These are phyloP conservation scores for Mormyrops attenuatus DNA, from an alignment of 2,797 vertebrate genomes.

Conservation along the genomic window DNA sequence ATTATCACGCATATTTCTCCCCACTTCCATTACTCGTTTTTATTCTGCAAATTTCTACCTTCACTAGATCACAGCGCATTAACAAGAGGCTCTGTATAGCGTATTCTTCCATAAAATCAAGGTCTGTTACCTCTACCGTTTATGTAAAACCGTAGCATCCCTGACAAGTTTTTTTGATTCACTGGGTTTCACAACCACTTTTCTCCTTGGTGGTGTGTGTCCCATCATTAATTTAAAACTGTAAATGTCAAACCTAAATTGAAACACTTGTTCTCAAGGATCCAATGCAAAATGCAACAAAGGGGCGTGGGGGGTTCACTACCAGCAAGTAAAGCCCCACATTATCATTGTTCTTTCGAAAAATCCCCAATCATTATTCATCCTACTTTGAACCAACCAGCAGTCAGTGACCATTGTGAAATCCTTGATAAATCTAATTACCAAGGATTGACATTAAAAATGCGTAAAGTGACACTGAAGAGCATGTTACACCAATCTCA, in stretches of 20 bases:
- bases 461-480: slow-evolving; percentile 13
- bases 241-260: slow-evolving; percentile 1
- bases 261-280: background rate
- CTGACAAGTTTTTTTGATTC: background rate
- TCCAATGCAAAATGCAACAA: background rate
- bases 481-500: slow-evolving; percentile 6
- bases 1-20: background rate
- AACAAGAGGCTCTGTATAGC: background rate
- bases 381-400: slow-evolving; percentile 48
- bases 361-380: slow-evolving; percentile 57
- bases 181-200: background rate
- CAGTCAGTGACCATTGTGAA: slow-evolving; percentile 53
- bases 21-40: background rate
- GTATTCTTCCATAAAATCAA: background rate
- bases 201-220: background rate
- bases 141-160: background rate
- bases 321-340: background rate
- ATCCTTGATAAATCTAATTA: slow-evolving; percentile 59
- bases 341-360: slow-evolving; percentile 24
- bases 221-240: slow-evolving; percentile 15
- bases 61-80: background rate
- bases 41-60: background rate
- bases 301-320: background rate
- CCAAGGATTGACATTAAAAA: slow-evolving; percentile 57
- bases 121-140: background rate